These are phyloP conservation scores for Mactromeris polynyma DNA, from an alignment of 2,888 invertebrate genomes.

Conservation along the genomic window DNA sequence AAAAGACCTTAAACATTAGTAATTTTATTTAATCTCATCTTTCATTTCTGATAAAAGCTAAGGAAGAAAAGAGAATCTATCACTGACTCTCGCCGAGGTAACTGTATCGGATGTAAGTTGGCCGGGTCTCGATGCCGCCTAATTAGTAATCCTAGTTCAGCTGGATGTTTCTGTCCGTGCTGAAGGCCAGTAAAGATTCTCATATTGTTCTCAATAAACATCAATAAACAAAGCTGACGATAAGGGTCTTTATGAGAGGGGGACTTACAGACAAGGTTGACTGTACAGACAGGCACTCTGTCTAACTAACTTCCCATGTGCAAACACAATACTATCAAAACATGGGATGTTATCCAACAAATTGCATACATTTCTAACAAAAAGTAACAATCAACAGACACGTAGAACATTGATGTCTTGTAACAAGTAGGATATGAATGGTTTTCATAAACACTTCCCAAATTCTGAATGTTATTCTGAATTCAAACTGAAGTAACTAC, in stretches of 20 bases:
- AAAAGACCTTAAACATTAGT: too few species aligned
- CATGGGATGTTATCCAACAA: background rate
- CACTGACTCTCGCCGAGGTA: too few species aligned
- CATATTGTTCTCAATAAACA: too few species aligned
- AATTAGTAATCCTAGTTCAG: too few species aligned
- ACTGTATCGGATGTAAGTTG: too few species aligned
- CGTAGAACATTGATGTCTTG: background rate
- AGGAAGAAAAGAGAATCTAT: too few species aligned
- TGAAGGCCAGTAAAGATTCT: too few species aligned
- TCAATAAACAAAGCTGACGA: too few species aligned
- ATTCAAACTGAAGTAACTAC: background rate
- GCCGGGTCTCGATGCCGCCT: too few species aligned
- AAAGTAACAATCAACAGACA: background rate
- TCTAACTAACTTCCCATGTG: background rate
- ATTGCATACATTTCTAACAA: slow-evolving; percentile 10
- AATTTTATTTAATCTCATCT: too few species aligned
- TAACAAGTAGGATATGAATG: slow-evolving; percentile 5
- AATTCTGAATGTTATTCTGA: background rate
- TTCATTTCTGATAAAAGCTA: too few species aligned
- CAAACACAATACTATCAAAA: background rate
- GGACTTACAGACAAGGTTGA: background rate
- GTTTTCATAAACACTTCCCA: background rate
- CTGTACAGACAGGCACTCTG: background rate
- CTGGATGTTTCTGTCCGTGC: too few species aligned
- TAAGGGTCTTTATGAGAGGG: background rate